These are phyloP conservation scores for Drosophila arizonae DNA, from an alignment of 1,140 invertebrate species.

Conservation along the genomic window DNA sequence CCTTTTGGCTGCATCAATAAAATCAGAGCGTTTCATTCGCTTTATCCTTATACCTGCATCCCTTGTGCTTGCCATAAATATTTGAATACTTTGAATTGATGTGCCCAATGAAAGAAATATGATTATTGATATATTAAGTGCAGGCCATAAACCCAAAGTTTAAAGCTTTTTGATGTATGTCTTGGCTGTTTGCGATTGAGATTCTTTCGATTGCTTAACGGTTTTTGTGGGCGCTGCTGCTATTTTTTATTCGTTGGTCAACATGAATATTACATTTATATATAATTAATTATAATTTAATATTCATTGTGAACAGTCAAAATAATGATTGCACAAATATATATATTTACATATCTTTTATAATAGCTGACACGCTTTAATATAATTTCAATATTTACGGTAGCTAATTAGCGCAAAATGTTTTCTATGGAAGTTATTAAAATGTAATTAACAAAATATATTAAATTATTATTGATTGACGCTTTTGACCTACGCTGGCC, in stretches of 20 bases:
- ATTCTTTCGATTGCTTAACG: neutral
- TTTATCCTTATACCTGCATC: neutral
- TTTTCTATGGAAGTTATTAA: neutral
- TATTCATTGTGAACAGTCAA: too few relatives aligned
- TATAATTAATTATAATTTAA: too few relatives aligned
- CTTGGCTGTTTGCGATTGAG: neutral
- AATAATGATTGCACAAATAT: too few relatives aligned
- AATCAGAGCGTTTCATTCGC: neutral
- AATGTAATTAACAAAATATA: slow-evolving; percentile 1
- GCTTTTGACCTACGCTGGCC: neutral
- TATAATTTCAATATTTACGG: neutral
- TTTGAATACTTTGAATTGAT: slow-evolving; percentile 11
- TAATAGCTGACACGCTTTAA: too few relatives aligned
- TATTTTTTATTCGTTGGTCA: too few relatives aligned
- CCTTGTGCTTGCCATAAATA: neutral
- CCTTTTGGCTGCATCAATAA: neutral
- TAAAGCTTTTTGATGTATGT: neutral
- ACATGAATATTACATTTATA: too few relatives aligned
- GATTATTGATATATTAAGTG: neutral
- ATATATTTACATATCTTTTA: too few relatives aligned
- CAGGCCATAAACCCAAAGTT: neutral
- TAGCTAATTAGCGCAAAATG: neutral
- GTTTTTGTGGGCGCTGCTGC: too few relatives aligned
- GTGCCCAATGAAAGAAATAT: neutral
- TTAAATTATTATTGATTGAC: neutral